Evolutionary conservation across 2,113 vertebrate species (phyloP).

Genomic region (Caretta caretta): DNA sequence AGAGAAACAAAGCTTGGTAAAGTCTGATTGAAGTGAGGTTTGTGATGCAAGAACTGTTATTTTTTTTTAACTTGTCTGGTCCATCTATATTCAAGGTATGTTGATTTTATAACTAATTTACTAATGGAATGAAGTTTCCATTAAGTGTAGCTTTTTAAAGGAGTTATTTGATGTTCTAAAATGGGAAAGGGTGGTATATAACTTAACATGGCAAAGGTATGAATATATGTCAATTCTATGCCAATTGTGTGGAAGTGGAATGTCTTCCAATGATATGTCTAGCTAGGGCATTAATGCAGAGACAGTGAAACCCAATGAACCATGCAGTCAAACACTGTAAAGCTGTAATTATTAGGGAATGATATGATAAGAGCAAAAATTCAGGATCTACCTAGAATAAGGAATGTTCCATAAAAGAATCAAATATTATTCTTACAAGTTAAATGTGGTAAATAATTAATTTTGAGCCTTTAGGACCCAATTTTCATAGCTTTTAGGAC

Average conservation of each 20-base stretch:
- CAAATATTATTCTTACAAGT: background rate
- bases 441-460: background rate
- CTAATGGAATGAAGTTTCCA: background rate
- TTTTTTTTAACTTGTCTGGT: slow-evolving; percentile 31
- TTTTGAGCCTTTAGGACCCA: rapidly evolving
- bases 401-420: background rate
- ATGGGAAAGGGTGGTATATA: background rate
- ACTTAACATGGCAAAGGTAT: background rate
- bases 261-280: background rate
- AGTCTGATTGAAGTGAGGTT: background rate
- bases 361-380: background rate
- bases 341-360: background rate
- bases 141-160: background rate
- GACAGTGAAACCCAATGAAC: background rate
- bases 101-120: background rate
- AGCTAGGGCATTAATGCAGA: background rate
- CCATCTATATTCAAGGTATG: background rate
- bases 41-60: background rate
- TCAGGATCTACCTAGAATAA: background rate
- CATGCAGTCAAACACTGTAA: background rate
- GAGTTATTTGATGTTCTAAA: background rate
- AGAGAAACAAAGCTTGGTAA: background rate
- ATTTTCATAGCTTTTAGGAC: background rate
- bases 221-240: background rate
- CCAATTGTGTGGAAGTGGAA: background rate